Percentiles rank a stretch among this genome's conserved stretches.
Conservation (phyloP, 2,888 invertebrate species). For the Perizoma affinitatum region DNA sequence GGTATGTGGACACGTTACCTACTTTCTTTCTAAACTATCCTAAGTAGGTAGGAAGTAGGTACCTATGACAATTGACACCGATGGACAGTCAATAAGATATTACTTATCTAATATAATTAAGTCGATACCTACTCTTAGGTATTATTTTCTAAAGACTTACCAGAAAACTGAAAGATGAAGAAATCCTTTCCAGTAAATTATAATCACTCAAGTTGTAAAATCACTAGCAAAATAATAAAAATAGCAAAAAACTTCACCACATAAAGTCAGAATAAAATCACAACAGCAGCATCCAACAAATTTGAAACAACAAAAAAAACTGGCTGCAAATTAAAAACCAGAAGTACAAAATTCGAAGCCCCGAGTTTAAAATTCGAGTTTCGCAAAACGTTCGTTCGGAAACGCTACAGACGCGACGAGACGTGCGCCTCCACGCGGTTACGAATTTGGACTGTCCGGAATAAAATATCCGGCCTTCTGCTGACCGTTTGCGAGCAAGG, state of each 20-base stretch:
- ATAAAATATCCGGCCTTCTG: conserved; percentile 9
- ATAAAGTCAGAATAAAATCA: conserved; percentile 11
- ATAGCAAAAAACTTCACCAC: conserved; percentile 4
- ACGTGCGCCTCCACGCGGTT: conserved; percentile 20
- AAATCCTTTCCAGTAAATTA: conserved; percentile 6
- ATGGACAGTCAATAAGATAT: too few species aligned
- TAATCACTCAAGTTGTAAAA: conserved; percentile 1
- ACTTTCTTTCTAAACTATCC: too few species aligned
- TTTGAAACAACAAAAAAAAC: conserved; percentile 12
- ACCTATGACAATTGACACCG: too few species aligned
- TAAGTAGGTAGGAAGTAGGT: too few species aligned
- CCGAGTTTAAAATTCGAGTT: conserved; percentile 10
- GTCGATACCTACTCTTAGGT: too few species aligned
- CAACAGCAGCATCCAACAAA: conserved; percentile 8
- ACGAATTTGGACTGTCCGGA: conserved; percentile 22
- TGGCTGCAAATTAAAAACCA: conserved; percentile 8
- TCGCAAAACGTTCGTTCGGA: conserved; percentile 20
- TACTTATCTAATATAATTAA: too few species aligned
- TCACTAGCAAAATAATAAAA: neutral
- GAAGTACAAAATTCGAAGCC: conserved; percentile 21
- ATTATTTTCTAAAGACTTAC: conserved; percentile 4
- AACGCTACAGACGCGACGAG: conserved; percentile 5
- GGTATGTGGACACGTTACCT: too few species aligned
- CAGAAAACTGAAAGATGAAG: neutral
- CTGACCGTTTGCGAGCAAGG: conserved; percentile 15